phyloP scores from a whole-genome alignment of 2,888 invertebrate genomes.

The Itoplectis maculator region DNA sequence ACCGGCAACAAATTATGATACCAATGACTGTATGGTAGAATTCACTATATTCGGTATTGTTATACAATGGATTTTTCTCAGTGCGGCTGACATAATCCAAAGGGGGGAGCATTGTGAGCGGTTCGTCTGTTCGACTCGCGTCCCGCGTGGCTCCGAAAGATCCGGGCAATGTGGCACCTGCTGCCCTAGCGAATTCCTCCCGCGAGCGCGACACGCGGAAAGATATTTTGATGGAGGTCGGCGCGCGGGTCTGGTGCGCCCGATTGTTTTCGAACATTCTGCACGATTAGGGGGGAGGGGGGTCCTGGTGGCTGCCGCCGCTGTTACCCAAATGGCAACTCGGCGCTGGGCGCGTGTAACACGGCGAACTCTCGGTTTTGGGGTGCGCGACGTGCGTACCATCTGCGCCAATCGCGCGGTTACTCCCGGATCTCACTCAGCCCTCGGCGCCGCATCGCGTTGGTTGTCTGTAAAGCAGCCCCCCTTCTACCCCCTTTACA shows the following conservation, averaged over 20 bases:
- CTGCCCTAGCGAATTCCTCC: constrained; percentile 41
- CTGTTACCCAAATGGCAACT: constrained; percentile 45
- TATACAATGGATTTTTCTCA: too few species aligned
- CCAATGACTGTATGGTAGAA: too few species aligned
- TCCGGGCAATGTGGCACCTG: constrained; percentile 57
- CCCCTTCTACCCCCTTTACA: too few species aligned
- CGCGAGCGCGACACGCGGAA: constrained; percentile 4
- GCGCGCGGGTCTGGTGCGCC: constrained; percentile 37
- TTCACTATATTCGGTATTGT: too few species aligned
- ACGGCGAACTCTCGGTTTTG: constrained; percentile 52
- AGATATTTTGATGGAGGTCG: constrained; percentile 62
- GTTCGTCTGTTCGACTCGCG: constrained; percentile 50
- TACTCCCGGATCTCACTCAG: constrained; percentile 51
- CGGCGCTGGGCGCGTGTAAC: constrained; percentile 26
- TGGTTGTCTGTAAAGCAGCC: constrained; percentile 30
- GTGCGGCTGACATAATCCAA: too few species aligned
- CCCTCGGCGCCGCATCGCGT: constrained; percentile 22
- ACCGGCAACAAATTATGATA: too few species aligned
- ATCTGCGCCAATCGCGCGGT: constrained; percentile 78
- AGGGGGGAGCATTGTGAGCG: too few species aligned
- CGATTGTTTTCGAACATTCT: constrained; percentile 56
- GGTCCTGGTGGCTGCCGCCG: constrained; percentile 27
- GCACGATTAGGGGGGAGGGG: constrained; percentile 26
- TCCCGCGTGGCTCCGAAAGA: constrained; percentile 48
- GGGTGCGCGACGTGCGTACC: constrained; percentile 73